Evolutionary conservation across 2,888 invertebrate species (phyloP).

Genomic region (Catocala nupta): DNA sequence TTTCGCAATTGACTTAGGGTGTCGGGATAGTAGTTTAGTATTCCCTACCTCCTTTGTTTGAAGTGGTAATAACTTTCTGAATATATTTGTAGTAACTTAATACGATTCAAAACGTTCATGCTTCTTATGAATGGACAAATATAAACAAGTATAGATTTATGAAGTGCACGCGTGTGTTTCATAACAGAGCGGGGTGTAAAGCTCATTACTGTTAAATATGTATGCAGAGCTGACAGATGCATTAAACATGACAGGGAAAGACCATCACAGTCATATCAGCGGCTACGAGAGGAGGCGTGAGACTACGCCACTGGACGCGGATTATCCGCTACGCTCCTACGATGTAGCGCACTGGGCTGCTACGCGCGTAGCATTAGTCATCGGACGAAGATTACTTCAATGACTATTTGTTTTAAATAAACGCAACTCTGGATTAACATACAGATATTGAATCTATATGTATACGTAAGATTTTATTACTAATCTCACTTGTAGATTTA

Average conservation of each 20-base stretch:
- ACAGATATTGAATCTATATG: too few species aligned
- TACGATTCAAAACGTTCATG: background rate
- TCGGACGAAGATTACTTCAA: slow-evolving; percentile 43
- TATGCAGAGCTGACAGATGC: slow-evolving; percentile 75
- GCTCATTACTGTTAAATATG: slow-evolving; percentile 67
- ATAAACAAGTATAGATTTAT: slow-evolving; percentile 3
- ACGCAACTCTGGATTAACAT: background rate
- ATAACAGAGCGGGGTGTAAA: slow-evolving; percentile 57
- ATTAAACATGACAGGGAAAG: slow-evolving; percentile 81
- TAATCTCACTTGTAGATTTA: slow-evolving; percentile 7
- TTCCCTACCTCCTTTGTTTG: slow-evolving; percentile 54
- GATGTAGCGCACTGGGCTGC: slow-evolving; percentile 70
- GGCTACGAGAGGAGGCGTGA: slow-evolving; percentile 73
- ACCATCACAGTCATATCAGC: slow-evolving; percentile 76
- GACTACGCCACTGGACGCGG: slow-evolving; percentile 80
- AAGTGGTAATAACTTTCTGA: slow-evolving; percentile 30
- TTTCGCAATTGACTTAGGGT: slow-evolving; percentile 74
- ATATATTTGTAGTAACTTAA: slow-evolving; percentile 5
- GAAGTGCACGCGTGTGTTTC: slow-evolving; percentile 15
- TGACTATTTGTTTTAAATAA: background rate
- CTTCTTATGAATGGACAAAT: background rate
- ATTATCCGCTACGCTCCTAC: slow-evolving; percentile 82
- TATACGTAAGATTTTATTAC: slow-evolving; percentile 1
- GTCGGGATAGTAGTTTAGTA: slow-evolving; percentile 59
- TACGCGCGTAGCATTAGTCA: slow-evolving; percentile 72